Evolutionary conservation across 2,888 invertebrate species (phyloP), one percentile per base, ranked within the genome.

Genomic region (Tenodera sinensis): DNA sequence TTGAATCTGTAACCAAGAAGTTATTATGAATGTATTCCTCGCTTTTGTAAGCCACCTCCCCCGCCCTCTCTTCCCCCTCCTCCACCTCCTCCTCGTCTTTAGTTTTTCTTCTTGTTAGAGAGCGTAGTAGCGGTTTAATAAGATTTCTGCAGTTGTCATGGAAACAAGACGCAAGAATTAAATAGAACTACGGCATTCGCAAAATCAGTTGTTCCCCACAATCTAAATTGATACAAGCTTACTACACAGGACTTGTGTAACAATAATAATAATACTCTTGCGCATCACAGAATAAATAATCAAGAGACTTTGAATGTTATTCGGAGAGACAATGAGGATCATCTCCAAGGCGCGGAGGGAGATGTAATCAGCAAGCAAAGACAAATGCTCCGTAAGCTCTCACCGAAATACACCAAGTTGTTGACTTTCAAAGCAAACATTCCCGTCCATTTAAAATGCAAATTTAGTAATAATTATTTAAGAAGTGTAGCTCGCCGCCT

Each of bases 1-100:
- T 90, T 89, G 87, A 83, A 88, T 88, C 83, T 85, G 87, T 87
- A 90, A 90, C 87, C 54, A 90, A 88, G 83, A 90, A 90, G 89
- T 89, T 89, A 89, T 90, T 90, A 90, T 89, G 89, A 90, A 90
- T 90, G 89, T 89, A 83, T 84, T 83, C 47, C 88, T 81, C 28
- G 28, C 85, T 83, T 25, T 88, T 88, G 28, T 84, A 30, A 84
- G 28, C 47, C 28, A 54, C 82, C 30, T 30, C 30, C 84, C 12
- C 71, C 42, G n/a, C 28, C 28, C 20, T n/a, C n/a, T n/a, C n/a
- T n/a, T n/a, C n/a, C n/a, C n/a, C n/a, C n/a, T n/a, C 27, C 28
- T 81, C 30, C 71, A 30, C 14, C 54, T 6, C 20, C 54, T 2
- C 54, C 54, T 71, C 54, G 54, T 71, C 54, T 71, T 84, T 84